Percentiles rank a stretch among this genome's conserved stretches.
phyloP scores from a whole-genome alignment of 2,888 invertebrate species.

The Leucophenga montana region DNA sequence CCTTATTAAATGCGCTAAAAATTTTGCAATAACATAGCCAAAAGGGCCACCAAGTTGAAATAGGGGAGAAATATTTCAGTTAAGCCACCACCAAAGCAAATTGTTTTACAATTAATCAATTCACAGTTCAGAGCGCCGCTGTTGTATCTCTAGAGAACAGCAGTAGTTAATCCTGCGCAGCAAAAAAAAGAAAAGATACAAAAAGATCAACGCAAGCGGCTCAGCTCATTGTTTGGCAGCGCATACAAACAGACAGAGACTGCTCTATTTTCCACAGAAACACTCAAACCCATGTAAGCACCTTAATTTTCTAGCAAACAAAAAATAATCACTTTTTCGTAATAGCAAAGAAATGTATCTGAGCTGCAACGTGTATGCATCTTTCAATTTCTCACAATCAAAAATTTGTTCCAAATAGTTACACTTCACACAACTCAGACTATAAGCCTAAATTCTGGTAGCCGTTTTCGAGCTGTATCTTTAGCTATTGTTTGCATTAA shows the following conservation, averaged over 20 bases:
- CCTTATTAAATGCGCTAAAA: slow-evolving; percentile 42
- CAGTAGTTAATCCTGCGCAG: slow-evolving; percentile 24
- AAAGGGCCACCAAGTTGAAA: slow-evolving; percentile 2
- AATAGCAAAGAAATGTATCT: slow-evolving; percentile 32
- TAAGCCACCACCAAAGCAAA: slow-evolving; percentile 65
- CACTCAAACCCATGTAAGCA: slow-evolving; percentile 57
- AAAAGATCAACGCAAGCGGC: slow-evolving; percentile 18
- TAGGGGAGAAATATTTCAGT: slow-evolving; percentile 25
- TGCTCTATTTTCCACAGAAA: slow-evolving; percentile 1
- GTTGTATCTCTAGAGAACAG: neutral
- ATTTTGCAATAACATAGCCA: slow-evolving; percentile 32
- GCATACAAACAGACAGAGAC: slow-evolving; percentile 38
- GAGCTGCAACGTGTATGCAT: slow-evolving; percentile 34
- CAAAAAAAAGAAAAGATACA: slow-evolving; percentile 42
- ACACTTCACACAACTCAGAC: slow-evolving; percentile 14
- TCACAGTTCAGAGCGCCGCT: slow-evolving; percentile 36
- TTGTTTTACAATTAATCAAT: slow-evolving; percentile 57
- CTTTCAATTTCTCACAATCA: slow-evolving; percentile 1
- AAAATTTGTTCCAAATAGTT: slow-evolving; percentile 22
- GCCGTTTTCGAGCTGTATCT: too few species aligned
- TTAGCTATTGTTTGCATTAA: slow-evolving; percentile 26
- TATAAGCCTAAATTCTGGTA: neutral
- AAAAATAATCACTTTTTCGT: neutral
- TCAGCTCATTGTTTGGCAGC: slow-evolving; percentile 32
- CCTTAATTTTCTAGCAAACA: slow-evolving; percentile 47